Conservation (phyloP, 2,797 vertebrate species). For the Helicolenus hilgendorfi region DNA sequence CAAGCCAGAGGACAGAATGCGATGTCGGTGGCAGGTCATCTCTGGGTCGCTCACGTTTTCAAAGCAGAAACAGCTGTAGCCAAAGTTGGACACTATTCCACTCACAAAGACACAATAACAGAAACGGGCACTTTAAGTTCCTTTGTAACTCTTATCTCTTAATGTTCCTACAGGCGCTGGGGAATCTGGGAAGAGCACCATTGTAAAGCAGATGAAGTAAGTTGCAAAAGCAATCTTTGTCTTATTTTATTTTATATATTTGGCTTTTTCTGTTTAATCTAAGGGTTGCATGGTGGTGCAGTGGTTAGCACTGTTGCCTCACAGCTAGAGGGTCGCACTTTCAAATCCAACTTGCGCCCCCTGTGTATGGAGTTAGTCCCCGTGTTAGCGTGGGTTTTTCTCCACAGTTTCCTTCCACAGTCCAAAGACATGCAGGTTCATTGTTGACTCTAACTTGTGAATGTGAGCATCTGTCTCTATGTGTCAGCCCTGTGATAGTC, state of each 20-base stretch:
- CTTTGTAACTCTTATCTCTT: constrained; percentile 38
- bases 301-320: too few relatives aligned
- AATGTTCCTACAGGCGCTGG: constrained; percentile 89
- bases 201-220: constrained; percentile 94
- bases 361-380: too few relatives aligned
- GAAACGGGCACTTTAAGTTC: background rate
- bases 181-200: constrained; percentile 93
- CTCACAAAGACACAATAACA: background rate
- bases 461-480: too few relatives aligned
- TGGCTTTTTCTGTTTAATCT: background rate
- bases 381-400: too few relatives aligned
- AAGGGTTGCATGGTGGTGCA: background rate
- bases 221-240: constrained; percentile 56
- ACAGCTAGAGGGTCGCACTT: too few relatives aligned
- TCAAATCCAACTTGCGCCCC: too few relatives aligned
- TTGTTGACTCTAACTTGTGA: too few relatives aligned
- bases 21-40: constrained; percentile 6
- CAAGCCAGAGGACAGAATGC: constrained; percentile 23
- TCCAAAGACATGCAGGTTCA: too few relatives aligned
- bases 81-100: constrained; percentile 6
- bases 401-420: too few relatives aligned
- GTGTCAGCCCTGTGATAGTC: too few relatives aligned
- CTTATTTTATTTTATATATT: background rate
- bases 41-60: constrained; percentile 1
- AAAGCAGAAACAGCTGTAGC: constrained; percentile 13